A percentile compares a stretch with the other conserved stretches of the same genome.
Evolutionary conservation across 2,797 vertebrate species (phyloP).

Genomic region (Echiichthys vipera): DNA sequence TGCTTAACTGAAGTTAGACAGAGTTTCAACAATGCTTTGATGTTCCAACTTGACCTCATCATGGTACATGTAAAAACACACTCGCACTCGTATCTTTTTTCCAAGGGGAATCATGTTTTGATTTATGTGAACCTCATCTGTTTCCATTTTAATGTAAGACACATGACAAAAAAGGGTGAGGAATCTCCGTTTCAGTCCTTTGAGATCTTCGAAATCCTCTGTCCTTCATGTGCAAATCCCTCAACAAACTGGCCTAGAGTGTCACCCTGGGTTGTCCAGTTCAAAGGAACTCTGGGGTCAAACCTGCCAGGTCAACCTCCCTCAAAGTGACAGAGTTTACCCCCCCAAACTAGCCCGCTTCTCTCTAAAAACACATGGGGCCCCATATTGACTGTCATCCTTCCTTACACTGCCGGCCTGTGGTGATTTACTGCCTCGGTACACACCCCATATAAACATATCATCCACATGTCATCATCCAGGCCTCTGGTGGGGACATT

Average conservation of each 20-base stretch:
- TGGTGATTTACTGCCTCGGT: conserved; percentile 77
- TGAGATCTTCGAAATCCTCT: conserved; percentile 56
- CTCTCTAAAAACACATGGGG: conserved; percentile 74
- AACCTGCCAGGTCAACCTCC: conserved; percentile 73
- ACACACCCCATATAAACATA: conserved; percentile 77
- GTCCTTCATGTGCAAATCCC: conserved; percentile 79
- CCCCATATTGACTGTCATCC: conserved; percentile 64
- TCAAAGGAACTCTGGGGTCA: conserved; percentile 79
- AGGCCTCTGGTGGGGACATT: conserved; percentile 47
- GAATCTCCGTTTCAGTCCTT: conserved; percentile 51
- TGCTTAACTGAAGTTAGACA: conserved; percentile 33
- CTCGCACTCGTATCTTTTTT: conserved; percentile 12
- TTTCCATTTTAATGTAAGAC: conserved; percentile 57
- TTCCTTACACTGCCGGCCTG: conserved; percentile 56
- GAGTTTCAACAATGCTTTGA: conserved; percentile 56
- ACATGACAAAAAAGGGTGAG: conserved; percentile 25
- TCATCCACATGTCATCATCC: conserved; percentile 74
- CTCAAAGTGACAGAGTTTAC: conserved; percentile 72
- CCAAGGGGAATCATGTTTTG: conserved; percentile 18
- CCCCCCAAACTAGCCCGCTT: conserved; percentile 70
- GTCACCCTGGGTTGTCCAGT: conserved; percentile 73
- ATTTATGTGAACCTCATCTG: conserved; percentile 49
- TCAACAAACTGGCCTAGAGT: conserved; percentile 66
- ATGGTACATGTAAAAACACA: conserved; percentile 40
- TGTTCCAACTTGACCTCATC: conserved; percentile 48